Conservation (phyloP, 2,797 vertebrate species). For the Alcedo atthis region DNA sequence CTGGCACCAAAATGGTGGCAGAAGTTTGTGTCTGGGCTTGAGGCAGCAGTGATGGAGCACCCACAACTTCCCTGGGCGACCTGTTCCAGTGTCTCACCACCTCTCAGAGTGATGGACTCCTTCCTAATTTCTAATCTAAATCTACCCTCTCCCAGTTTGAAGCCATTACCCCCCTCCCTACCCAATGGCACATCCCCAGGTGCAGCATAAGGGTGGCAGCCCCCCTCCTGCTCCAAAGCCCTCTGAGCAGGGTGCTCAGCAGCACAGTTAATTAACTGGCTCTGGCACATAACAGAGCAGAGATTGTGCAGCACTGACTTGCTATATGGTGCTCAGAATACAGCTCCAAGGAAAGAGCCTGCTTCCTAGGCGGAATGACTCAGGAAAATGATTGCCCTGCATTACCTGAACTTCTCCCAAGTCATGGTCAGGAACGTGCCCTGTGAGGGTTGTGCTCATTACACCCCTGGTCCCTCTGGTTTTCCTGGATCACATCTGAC, state of each 20-base stretch:
- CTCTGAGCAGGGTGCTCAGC: not conserved
- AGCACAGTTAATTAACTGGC: not conserved
- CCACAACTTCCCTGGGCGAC: no score
- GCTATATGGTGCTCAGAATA: not conserved
- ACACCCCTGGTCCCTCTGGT: not conserved
- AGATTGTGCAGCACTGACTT: not conserved
- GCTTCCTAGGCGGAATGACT: not conserved
- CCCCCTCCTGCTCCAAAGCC: not conserved
- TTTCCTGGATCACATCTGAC: not conserved
- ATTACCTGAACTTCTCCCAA: not conserved
- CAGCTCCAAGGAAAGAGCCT: not conserved
- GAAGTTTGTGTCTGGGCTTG: not conserved
- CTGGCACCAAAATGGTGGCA: not conserved
- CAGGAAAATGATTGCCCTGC: not conserved
- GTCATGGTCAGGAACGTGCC: fast-evolving
- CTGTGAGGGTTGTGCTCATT: not conserved
- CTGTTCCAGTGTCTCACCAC: no score
- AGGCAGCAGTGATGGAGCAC: not conserved
- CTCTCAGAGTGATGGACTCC: no score
- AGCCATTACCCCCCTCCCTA: not conserved
- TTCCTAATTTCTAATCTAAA: no score
- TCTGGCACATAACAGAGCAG: not conserved
- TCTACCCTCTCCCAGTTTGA: no score
- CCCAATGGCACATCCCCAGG: not conserved
- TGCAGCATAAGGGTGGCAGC: not conserved